These are phyloP conservation scores for Orthosia incerta DNA, from an alignment of 2,888 invertebrate genomes.

Conservation along the genomic window DNA sequence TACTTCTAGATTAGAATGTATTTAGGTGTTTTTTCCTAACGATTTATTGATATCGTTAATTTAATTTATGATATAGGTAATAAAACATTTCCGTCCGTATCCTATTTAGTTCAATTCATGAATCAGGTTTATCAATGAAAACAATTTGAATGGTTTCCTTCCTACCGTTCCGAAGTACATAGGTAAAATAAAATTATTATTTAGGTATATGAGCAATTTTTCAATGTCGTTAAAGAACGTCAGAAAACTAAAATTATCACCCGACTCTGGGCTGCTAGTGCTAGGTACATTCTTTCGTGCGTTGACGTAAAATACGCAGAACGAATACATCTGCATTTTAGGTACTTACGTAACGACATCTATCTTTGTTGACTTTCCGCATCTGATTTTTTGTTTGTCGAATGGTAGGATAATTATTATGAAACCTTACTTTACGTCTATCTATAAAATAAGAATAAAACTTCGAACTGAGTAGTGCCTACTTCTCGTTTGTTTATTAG, in stretches of 20 bases:
- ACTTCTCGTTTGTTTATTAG: no score
- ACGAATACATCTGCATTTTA: neutral
- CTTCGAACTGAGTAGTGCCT: no score
- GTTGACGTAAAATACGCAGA: slow-evolving; percentile 16
- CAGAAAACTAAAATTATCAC: slow-evolving; percentile 46
- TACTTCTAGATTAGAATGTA: slow-evolving; percentile 37
- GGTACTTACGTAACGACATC: neutral
- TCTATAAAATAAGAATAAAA: neutral
- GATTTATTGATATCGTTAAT: slow-evolving; percentile 48
- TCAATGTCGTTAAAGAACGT: slow-evolving; percentile 24
- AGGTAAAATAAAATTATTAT: neutral
- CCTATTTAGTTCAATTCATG: slow-evolving; percentile 32
- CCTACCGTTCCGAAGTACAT: slow-evolving; percentile 13
- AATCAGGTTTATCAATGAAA: slow-evolving; percentile 20
- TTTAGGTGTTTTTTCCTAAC: slow-evolving; percentile 32
- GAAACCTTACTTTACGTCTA: neutral
- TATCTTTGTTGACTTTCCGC: neutral
- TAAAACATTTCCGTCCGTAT: slow-evolving; percentile 25
- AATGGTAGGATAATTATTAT: neutral
- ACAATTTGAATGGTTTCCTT: slow-evolving; percentile 10
- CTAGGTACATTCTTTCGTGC: slow-evolving; percentile 26
- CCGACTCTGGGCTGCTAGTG: slow-evolving; percentile 18
- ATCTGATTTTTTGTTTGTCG: neutral
- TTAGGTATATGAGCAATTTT: slow-evolving; percentile 19
- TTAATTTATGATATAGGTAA: slow-evolving; percentile 36